Percentiles rank a stretch among this genome's conserved stretches.
phyloP scores from a whole-genome alignment of 1,140 invertebrate species.

The Drosophila pallidifrons region DNA sequence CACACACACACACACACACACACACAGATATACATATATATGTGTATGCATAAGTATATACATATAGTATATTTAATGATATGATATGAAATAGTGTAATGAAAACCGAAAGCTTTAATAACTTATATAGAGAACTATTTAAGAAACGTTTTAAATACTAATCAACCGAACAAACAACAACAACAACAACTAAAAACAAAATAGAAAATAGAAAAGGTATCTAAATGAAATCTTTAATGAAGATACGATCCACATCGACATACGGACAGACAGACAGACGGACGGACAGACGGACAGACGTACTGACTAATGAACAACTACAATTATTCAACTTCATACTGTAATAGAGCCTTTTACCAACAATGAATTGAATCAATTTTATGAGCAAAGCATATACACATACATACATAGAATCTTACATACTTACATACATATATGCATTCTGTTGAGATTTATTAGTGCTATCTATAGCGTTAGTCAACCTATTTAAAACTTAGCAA shows the following conservation, averaged over 20 bases:
- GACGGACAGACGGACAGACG: conserved; percentile 5
- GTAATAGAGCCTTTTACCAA: conserved; percentile 37
- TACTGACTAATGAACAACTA: conserved; percentile 18
- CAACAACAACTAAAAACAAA: conserved; percentile 40
- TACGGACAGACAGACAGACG: conserved; percentile 4
- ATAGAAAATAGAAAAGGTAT: conserved; percentile 41
- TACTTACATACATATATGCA: conserved; percentile 22
- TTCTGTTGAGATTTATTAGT: conserved; percentile 54
- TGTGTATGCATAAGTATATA: conserved; percentile 45
- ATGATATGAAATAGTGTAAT: conserved; percentile 76
- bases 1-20: conserved; percentile 60
- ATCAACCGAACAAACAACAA: conserved; percentile 39
- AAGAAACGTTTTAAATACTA: conserved; percentile 81
- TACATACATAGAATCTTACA: no score
- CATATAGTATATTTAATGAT: conserved; percentile 41
- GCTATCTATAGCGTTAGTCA: conserved; percentile 62
- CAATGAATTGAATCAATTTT: background rate
- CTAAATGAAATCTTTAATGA: conserved; percentile 16
- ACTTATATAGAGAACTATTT: conserved; percentile 81
- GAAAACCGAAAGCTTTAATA: conserved; percentile 85
- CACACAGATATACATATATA: conserved; percentile 55
- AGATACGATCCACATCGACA: conserved; percentile 2
- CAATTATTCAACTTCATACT: conserved; percentile 49
- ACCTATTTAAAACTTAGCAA: conserved; percentile 47
- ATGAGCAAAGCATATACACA: conserved; percentile 16